These are phyloP conservation scores for Synanthedon andrenaeformis DNA, from an alignment of 2,888 invertebrate genomes.

Conservation along the genomic window DNA sequence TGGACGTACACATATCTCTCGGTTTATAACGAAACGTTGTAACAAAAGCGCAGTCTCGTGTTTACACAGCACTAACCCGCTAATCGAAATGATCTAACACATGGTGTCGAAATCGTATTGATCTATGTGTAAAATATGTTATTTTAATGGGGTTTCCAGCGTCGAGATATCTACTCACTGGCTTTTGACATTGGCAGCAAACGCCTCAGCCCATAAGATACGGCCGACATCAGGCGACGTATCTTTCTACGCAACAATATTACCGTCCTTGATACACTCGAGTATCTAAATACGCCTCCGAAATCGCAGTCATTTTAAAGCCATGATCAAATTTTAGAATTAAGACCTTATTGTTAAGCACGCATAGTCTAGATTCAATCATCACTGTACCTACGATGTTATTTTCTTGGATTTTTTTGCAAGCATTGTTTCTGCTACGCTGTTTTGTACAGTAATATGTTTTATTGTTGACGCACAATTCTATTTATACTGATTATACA, in stretches of 20 bases:
- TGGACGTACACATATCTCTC: no score
- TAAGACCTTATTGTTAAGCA: conserved; percentile 57
- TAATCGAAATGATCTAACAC: conserved; percentile 39
- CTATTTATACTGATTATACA: conserved; percentile 46
- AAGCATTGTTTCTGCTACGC: conserved; percentile 34
- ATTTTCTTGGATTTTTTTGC: conserved; percentile 37
- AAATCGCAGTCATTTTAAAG: conserved; percentile 53
- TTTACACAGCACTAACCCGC: conserved; percentile 45
- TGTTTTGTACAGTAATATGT: conserved; percentile 60
- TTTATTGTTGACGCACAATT: conserved; percentile 51
- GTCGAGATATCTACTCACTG: conserved; percentile 70
- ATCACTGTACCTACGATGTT: conserved; percentile 60
- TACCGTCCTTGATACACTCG: conserved; percentile 18
- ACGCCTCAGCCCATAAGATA: conserved; percentile 58
- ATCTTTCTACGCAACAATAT: conserved; percentile 56
- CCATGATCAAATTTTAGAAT: conserved; percentile 53
- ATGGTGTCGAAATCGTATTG: conserved; percentile 37
- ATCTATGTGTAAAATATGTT: conserved; percentile 51
- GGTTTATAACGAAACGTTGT: not conserved
- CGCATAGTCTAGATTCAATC: conserved; percentile 48
- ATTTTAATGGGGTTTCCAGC: conserved; percentile 70
- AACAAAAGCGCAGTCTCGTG: conserved; percentile 17
- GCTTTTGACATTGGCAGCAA: conserved; percentile 69
- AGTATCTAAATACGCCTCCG: conserved; percentile 18
- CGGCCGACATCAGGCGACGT: conserved; percentile 55